Evolutionary conservation across 2,797 vertebrate species (phyloP), one percentile per base, ranked within the genome.

Genomic region (Apogon talboti): DNA sequence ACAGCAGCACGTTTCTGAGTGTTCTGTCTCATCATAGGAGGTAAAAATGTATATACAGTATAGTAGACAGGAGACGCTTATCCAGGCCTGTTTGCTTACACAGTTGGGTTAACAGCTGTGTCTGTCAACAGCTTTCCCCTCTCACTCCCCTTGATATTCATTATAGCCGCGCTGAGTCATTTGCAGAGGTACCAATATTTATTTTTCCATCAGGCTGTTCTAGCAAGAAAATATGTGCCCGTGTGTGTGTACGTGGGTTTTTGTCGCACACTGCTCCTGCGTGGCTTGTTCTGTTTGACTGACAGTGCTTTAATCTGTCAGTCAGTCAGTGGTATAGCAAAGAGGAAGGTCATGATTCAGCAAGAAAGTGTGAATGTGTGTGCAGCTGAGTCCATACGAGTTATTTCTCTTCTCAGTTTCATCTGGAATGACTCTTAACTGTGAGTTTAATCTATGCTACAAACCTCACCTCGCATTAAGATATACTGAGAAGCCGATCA

Each of bases 281-380:
- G 46, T 62, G 28, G 51, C 76, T 74, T 73, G 54, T 76, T 67
- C 47, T 56, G 46, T 72, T 43, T 57, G 46, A 63, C 54, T 59
- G 52, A 50, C 46, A 45, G 53, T 60, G 66, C 58, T 81, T 78
- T 71, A 71, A 72, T 72, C 66, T 60, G 55, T 57, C 71, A 49
- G 50, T 65, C 70, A 73, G 53, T 79, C 55, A 52, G 59, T 42
- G 28, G 59, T 52, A 60, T 42, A 19, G 64, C 77, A 65, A 71
- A 63, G 61, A 76, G 68, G 60, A 86, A 79, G 66, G 74, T 74
- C 74, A 72, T 84, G 74, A 91, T 70, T 91, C 82, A 86, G 83
- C 85, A 82, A 63, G 47, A 84, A 67, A 56, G 35, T 46, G 35
- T 38, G 28, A 33, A 43, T 63, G 43, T 70, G 60, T 18, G 41